Base-by-base conservation (phyloP, 2,113 vertebrate genomes). In the Heterotis niloticus region DNA sequence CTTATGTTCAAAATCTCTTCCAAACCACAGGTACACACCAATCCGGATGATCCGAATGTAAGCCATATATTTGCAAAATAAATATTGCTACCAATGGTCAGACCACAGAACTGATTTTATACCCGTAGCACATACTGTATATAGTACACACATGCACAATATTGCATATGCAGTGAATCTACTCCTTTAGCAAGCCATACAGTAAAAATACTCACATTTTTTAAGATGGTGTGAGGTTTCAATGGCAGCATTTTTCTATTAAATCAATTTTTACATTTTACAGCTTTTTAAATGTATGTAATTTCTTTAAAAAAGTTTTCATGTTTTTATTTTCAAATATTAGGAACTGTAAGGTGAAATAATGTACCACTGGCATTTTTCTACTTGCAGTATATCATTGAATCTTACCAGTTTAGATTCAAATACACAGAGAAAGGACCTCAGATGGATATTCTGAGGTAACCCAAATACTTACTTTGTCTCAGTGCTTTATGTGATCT, bases 321-420 rank as follows among this genome's bases (percentile, higher is more conserved):
- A 57, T 56, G 54, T 60, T 60, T 14, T 57, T 57, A 4, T 29
- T 69, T 34, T 77, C 29, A 16, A 60, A 71, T 10, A 60, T 62
- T 23, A 54, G 24, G 44, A 64, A n/a, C 14, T 76, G 44, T 79
- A 67, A 68, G 1, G 17, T 69, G 51, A 5, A 69, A 26, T 34
- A 78, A 78, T 75, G 18, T 28, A 57, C 18, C 57, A 29, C 17
- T 20, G 24, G 14, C 28, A 16, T 68, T 23, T 77, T 69, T 67
- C 34, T 78, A 59, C 54, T 52, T 80, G 87, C 90, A 99, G 97
- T 93, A 92, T 60, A 89, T 98, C 79, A 94, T 94, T 77, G 97
- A 98, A 85, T 96, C 94, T 75, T 99, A 99, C 85, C 96, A 97
- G 83, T 98, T 99, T 90, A 98, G 96, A 85, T 95, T 98, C 91